Percentiles rank a stretch among this genome's conserved stretches.
Conservation (phyloP, 2,113 vertebrate genomes). For the Mus pahari region DNA sequence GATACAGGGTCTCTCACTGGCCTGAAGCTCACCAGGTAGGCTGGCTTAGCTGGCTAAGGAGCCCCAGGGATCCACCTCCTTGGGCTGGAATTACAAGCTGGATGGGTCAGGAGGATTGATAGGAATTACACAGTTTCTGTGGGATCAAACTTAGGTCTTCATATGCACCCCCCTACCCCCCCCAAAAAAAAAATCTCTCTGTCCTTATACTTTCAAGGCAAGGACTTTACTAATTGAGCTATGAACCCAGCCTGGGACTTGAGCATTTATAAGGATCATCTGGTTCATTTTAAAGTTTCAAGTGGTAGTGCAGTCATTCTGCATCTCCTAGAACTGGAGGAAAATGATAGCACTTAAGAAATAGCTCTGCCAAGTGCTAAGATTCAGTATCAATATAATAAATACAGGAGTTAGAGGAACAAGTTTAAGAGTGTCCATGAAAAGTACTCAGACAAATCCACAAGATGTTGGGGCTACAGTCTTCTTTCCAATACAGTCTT, state of each 20-base stretch:
- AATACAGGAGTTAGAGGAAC: neutral
- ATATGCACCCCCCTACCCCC: too few relatives aligned
- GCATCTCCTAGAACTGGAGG: neutral
- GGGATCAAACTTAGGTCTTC: neutral
- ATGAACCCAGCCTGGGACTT: neutral
- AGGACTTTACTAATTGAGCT: neutral
- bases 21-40: neutral
- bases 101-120: neutral
- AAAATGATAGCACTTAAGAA: neutral
- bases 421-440: neutral
- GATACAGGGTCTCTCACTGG: neutral
- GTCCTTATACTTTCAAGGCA: neutral
- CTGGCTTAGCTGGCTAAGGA: neutral
- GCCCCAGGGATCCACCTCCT: neutral
- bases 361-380: neutral
- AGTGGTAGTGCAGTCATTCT: neutral
- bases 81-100: neutral
- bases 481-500: neutral
- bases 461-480: neutral
- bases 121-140: neutral
- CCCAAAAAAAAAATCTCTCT: too few relatives aligned
- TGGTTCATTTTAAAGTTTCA: neutral
- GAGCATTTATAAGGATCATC: neutral
- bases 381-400: neutral
- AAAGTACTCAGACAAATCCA: neutral